These are phyloP conservation scores for Drosophila mercatorum DNA, from an alignment of 2,888 invertebrate genomes.

Conservation along the genomic window DNA sequence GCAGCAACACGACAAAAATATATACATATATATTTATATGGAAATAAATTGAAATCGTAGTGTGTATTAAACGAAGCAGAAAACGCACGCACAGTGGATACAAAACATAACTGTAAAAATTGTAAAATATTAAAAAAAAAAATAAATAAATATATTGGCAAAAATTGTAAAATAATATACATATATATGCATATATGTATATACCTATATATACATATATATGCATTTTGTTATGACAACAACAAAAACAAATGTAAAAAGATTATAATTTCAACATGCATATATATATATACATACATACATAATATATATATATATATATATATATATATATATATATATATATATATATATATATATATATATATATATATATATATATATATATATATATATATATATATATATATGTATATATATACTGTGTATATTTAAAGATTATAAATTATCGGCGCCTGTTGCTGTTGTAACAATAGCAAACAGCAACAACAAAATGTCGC, in stretches of 20 bases:
- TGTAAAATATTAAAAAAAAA: slow-evolving; percentile 19
- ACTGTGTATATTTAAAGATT: slow-evolving; percentile 43
- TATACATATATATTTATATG: not conserved
- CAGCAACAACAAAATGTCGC: slow-evolving; percentile 39
- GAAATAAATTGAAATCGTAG: slow-evolving; percentile 12
- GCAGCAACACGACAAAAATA: slow-evolving; percentile 12
- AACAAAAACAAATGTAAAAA: slow-evolving; percentile 15
- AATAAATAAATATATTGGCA: not conserved
- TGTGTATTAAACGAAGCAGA: slow-evolving; percentile 60
- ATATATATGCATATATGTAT: not conserved
- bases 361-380: slow-evolving; percentile 9
- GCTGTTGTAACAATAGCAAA: slow-evolving; percentile 59
- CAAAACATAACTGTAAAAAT: slow-evolving; percentile 37
- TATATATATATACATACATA: slow-evolving; percentile 9
- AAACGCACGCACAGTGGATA: slow-evolving; percentile 63
- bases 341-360: slow-evolving; percentile 7
- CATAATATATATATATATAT: slow-evolving; percentile 7
- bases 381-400: slow-evolving; percentile 5
- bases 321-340: slow-evolving; percentile 8
- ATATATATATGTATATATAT: not conserved
- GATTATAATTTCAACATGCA: slow-evolving; percentile 33
- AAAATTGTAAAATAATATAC: slow-evolving; percentile 3
- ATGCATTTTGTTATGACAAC: slow-evolving; percentile 29
- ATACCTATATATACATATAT: not conserved
- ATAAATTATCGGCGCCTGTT: slow-evolving; percentile 72